Evolutionary conservation across 2,113 vertebrate genomes (phyloP).

Genomic region (Nycticorax nycticorax): DNA sequence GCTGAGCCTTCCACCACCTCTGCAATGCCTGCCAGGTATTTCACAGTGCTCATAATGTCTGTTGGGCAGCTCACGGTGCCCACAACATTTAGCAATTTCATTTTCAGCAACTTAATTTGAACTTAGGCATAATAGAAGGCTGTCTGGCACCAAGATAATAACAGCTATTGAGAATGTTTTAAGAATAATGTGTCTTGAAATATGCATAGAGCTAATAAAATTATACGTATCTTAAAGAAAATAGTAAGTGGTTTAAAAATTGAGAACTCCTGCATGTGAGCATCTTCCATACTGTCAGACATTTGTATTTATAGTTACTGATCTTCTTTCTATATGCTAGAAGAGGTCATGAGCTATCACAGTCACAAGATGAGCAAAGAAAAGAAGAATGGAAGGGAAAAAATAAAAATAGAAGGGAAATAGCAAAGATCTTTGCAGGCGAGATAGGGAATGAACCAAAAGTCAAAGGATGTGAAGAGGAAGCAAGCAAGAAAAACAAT

Average conservation of each 20-base stretch:
- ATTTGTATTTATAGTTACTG: background rate
- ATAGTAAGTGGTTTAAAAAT: background rate
- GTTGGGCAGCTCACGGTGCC: background rate
- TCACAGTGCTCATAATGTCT: background rate
- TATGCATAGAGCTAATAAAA: background rate
- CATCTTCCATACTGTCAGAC: background rate
- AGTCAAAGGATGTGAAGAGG: background rate
- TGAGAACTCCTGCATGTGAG: background rate
- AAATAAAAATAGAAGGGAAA: background rate
- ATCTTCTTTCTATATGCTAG: background rate
- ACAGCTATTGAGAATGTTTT: background rate
- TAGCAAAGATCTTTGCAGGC: background rate
- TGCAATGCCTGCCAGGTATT: background rate
- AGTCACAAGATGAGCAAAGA: background rate
- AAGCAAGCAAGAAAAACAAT: background rate
- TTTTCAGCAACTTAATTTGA: conserved; percentile 7
- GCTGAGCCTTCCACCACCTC: background rate
- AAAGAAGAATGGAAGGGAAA: background rate
- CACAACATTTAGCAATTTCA: background rate
- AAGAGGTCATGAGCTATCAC: background rate
- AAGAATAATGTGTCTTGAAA: background rate
- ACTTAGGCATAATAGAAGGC: background rate
- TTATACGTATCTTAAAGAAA: background rate
- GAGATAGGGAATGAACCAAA: background rate
- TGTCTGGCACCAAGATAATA: background rate